These are phyloP conservation scores for Stylophora pistillata DNA, from an alignment of 64 coral and sea anemone species.

Conservation along the genomic window DNA sequence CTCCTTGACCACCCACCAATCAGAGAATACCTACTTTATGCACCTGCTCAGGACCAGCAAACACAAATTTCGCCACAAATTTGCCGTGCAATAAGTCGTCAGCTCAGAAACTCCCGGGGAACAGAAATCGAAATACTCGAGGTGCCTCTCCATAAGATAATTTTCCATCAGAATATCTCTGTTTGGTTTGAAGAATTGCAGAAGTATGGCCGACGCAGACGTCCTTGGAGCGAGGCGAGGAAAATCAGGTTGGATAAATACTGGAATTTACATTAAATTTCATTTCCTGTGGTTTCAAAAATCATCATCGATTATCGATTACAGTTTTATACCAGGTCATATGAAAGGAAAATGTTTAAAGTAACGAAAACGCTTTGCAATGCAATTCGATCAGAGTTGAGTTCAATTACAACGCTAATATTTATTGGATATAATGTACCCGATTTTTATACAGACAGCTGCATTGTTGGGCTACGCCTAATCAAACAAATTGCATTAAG, in stretches of 20 bases:
- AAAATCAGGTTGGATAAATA: slow-evolving; percentile 17
- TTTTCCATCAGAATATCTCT: no score
- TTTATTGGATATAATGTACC: slow-evolving; percentile 7
- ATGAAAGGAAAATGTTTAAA: not conserved
- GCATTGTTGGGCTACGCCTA: slow-evolving; percentile 17
- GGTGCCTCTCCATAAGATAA: not conserved
- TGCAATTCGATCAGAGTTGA: not conserved
- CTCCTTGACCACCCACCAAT: slow-evolving; percentile 26
- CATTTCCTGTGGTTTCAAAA: not conserved
- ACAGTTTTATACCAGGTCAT: not conserved
- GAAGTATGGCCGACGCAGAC: slow-evolving; percentile 19
- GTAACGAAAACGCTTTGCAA: not conserved
- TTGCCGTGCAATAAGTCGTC: slow-evolving; percentile 9
- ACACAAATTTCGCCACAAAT: slow-evolving; percentile 17
- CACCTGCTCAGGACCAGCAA: slow-evolving; percentile 44
- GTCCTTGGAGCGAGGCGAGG: slow-evolving; percentile 7
- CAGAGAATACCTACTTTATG: not conserved
- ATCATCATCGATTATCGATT: not conserved
- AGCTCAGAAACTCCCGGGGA: slow-evolving; percentile 12
- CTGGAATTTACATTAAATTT: not conserved
- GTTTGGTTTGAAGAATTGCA: not conserved
- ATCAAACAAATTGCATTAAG: slow-evolving; percentile 24
- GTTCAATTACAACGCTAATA: not conserved
- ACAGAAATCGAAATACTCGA: not conserved
- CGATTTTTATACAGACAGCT: not conserved